Evolutionary conservation across 1,140 invertebrate genomes (phyloP), one percentile per base, ranked within the genome.

Genomic region (Aricia agestis): DNA sequence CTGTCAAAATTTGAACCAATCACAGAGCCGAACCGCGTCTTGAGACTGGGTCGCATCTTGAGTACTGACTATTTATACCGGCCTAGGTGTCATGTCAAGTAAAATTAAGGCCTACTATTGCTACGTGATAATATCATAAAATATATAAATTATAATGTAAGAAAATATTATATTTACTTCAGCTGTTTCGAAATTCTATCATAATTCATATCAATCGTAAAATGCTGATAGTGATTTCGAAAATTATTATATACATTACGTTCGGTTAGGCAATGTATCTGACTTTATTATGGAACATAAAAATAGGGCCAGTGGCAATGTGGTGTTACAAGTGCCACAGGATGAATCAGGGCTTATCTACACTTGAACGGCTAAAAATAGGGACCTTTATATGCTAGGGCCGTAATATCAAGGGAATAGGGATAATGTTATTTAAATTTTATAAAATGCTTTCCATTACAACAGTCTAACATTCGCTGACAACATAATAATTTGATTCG

Each of bases 241-340:
- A 63, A 63, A 63, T 63, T 7, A 9, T 19, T 4, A 36, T 36
- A 36, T 36, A 36, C 9, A 63, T 11, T 19, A 25, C 59, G 7
- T 10, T 25, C 10, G 59, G 25, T 63, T 63, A 63, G 59, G 59
- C 59, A 63, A 63, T 63, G 18, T 11, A 63, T 63, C 17, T 63
- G 19, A 73, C 69, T 70, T 72, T 67, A 66, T 72, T 63, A 52
- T 68, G 45, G 4, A 52, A 52, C 45, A 63, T 63, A 63, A 63
- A 63, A 63, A 63, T 63, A 63, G 59, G 59, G 59, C 59, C 19
- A 63, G 71, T 69, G 71, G 75, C 72, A 76, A 74, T 73, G 71
- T 78, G 77, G 69, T 76, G 58, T 57, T 68, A 74, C 72, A 73
- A 78, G 77, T 76, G 77, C 68, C 71, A 70, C 17, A 59, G 69